Percentiles rank a stretch among this genome's conserved stretches.
Evolutionary conservation across 2,797 vertebrate genomes (phyloP).

Genomic region (Apogon talboti): DNA sequence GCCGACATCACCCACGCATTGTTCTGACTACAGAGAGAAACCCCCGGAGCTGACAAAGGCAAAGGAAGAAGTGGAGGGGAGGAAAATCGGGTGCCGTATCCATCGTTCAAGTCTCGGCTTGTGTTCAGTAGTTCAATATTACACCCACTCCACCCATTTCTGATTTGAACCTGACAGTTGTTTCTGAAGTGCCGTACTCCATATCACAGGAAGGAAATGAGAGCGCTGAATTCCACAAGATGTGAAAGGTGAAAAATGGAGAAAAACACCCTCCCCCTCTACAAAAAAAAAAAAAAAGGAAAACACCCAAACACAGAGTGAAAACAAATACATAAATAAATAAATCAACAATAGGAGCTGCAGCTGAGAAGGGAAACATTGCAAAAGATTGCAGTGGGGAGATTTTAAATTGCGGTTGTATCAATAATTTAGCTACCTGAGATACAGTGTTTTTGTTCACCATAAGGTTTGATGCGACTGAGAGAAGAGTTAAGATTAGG

Average conservation of each 20-base stretch:
- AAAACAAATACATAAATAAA: conserved; percentile 87
- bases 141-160: conserved; percentile 81
- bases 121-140: conserved; percentile 83
- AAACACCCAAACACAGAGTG: conserved; percentile 73
- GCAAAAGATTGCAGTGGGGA: conserved; percentile 71
- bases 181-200: conserved; percentile 80
- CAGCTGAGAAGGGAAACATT: conserved; percentile 68
- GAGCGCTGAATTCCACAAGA: conserved; percentile 79
- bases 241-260: conserved; percentile 79
- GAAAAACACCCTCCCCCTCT: conserved; percentile 60
- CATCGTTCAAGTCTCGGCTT: conserved; percentile 76
- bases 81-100: conserved; percentile 75
- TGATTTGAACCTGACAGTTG: conserved; percentile 86
- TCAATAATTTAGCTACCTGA: conserved; percentile 81
- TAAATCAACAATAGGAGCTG: conserved; percentile 80
- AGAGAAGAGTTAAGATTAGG: conserved; percentile 78
- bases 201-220: conserved; percentile 84
- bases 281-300: conserved; percentile 57
- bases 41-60: conserved; percentile 85
- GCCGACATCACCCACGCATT: conserved; percentile 85
- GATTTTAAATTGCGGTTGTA: conserved; percentile 78
- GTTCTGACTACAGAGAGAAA: conserved; percentile 85
- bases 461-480: conserved; percentile 75
- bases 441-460: conserved; percentile 77
- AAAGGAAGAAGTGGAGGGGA: conserved; percentile 72